Base-by-base conservation (phyloP, 2,113 vertebrate species). In the Meriones unguiculatus region DNA sequence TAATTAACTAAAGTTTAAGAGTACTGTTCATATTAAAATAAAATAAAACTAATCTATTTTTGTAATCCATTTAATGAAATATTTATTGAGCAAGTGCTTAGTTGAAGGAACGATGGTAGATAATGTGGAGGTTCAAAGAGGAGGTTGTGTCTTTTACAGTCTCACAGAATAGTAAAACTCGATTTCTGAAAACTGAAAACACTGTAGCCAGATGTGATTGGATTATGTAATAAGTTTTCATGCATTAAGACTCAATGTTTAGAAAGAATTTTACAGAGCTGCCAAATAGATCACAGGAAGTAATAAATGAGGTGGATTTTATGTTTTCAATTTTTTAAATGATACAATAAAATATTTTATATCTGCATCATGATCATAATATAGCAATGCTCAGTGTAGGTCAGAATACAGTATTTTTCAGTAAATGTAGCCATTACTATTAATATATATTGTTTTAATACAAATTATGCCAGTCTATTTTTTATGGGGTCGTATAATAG, bases 251-350 rank as follows among this genome's bases (percentile, higher is more conserved):
- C 13, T 94, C 15, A 86, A 25, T 57, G 67, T 62, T 76, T 75
- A 15, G 14, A 62, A 86, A 88, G 18, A n/a, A 20, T 87, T 84
- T 90, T 75, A 78, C 20, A 28, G 59, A 93, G 5, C 3, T 95
- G 7, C 84, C 64, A 46, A 93, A 72, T 72, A 73, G 28, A 28
- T 67, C n/a, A 80, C 30, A 50, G 72, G 52, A 93, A 90, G 82
- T 7, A 50, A 30, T 54, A 54, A 0, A 87, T 22, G 1, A 5
- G 7, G 8, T 77, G 41, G 25, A 25, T 87, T 52, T 54, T 73
- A 67, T 24, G n/a, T 90, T 70, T n/a, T 81, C 77, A 76, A 78
- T 52, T 46, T 94, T 3, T 75, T 96, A 90, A 92, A 89, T 75
- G 28, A 25, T 46, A 80, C 4, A 89, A 92, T 30, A 78, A 88